Evolutionary conservation across 2,888 invertebrate genomes (phyloP).

Genomic region (Nomada lathburiana): DNA sequence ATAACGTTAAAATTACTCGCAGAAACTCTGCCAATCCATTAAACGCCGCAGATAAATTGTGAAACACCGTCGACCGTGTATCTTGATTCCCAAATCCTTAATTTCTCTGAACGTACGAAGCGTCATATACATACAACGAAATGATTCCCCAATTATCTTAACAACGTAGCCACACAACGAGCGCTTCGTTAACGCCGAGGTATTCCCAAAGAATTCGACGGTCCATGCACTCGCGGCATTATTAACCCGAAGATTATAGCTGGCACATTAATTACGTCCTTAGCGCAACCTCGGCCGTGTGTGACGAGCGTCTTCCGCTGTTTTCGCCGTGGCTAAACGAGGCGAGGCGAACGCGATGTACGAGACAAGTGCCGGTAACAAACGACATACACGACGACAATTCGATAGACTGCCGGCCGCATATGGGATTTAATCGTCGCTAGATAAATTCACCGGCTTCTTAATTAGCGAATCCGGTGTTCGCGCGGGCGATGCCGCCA

Average conservation of each 20-base stretch:
- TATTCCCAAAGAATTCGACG: conserved; percentile 21
- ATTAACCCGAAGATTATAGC: conserved; percentile 28
- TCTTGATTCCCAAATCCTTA: neutral
- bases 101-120: neutral
- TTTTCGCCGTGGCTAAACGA: conserved; percentile 1
- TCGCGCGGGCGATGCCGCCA: conserved; percentile 22
- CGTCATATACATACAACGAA: neutral
- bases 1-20: too few relatives aligned
- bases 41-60: too few relatives aligned
- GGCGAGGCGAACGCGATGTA: conserved; percentile 13
- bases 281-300: neutral
- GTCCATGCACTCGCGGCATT: conserved; percentile 2
- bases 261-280: conserved; percentile 35
- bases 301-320: conserved; percentile 29
- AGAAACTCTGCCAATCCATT: too few relatives aligned
- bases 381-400: neutral
- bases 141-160: conserved; percentile 4
- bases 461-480: conserved; percentile 63
- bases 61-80: too few relatives aligned
- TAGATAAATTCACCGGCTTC: conserved; percentile 48
- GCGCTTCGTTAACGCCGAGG: conserved; percentile 11
- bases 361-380: neutral
- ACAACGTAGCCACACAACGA: neutral
- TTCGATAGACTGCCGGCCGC: conserved; percentile 7
- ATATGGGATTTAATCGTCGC: conserved; percentile 44